Percentiles rank a stretch among this genome's conserved stretches.
These are phyloP conservation scores for Lasioglossum malachurum DNA, from an alignment of 2,888 invertebrate genomes.

Conservation along the genomic window DNA sequence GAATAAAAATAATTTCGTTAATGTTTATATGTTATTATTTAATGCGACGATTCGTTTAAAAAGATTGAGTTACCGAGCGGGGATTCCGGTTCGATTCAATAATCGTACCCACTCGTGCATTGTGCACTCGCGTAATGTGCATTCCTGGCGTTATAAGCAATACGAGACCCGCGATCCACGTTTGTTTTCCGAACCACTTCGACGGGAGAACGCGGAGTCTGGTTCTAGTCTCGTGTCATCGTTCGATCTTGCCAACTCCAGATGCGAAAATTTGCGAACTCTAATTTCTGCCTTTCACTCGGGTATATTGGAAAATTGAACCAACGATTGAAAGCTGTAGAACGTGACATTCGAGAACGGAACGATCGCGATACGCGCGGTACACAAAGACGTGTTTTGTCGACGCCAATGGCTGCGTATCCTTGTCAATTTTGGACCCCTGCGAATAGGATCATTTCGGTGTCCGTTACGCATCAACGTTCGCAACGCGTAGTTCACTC, in stretches of 20 bases:
- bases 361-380: not conserved
- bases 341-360: not conserved
- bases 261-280: not conserved
- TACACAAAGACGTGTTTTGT: not conserved
- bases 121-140: not conserved
- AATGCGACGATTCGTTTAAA: not conserved
- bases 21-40: not conserved
- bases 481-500: not conserved
- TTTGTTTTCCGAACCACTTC: conserved; percentile 9
- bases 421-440: not conserved
- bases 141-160: not conserved
- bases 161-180: not conserved
- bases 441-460: not conserved
- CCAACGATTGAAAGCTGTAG: not conserved
- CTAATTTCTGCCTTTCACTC: not conserved
- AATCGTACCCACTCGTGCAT: not conserved
- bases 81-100: not conserved
- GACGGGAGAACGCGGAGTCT: not conserved
- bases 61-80: not conserved
- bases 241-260: not conserved
- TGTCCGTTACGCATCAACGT: not conserved
- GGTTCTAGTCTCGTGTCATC: not conserved
- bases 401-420: not conserved
- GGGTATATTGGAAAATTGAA: not conserved
- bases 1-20: not conserved